A percentile compares a stretch with the other conserved stretches of the same genome.
Evolutionary conservation across 2,888 invertebrate genomes (phyloP).

Genomic region (Altica lythri): DNA sequence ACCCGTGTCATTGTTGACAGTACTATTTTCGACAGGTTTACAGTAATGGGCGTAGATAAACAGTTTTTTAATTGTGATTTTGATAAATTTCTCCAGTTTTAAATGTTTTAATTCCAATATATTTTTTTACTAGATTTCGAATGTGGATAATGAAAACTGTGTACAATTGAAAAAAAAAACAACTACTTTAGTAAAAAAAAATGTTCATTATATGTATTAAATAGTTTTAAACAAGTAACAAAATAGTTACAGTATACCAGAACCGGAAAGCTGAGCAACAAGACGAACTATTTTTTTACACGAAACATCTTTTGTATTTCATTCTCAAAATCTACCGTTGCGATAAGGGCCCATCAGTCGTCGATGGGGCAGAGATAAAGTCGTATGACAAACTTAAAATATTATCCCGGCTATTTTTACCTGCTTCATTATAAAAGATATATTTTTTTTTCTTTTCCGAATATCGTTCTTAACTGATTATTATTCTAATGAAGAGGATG

Average conservation of each 20-base stretch:
- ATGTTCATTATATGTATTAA: too few species aligned
- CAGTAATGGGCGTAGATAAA: too few species aligned
- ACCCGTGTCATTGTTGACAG: too few species aligned
- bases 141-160: too few species aligned
- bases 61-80: too few species aligned
- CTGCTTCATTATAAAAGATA: conserved; percentile 35
- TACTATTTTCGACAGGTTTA: too few species aligned
- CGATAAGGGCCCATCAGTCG: conserved; percentile 40
- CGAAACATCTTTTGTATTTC: conserved; percentile 35
- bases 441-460: conserved; percentile 20
- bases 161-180: too few species aligned
- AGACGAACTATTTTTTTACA: conserved; percentile 30
- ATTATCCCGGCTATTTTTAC: conserved; percentile 37
- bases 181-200: too few species aligned
- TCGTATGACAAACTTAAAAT: conserved; percentile 42
- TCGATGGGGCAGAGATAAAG: conserved; percentile 41
- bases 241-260: conserved; percentile 12
- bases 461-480: conserved; percentile 26
- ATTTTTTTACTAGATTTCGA: too few species aligned
- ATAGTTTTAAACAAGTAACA: too few species aligned
- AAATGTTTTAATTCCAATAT: too few species aligned
- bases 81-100: too few species aligned
- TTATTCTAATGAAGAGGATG: conserved; percentile 22
- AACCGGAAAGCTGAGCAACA: conserved; percentile 24
- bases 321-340: conserved; percentile 42